phyloP scores from a whole-genome alignment of 1,140 invertebrate species.

The Platyura marginata region DNA sequence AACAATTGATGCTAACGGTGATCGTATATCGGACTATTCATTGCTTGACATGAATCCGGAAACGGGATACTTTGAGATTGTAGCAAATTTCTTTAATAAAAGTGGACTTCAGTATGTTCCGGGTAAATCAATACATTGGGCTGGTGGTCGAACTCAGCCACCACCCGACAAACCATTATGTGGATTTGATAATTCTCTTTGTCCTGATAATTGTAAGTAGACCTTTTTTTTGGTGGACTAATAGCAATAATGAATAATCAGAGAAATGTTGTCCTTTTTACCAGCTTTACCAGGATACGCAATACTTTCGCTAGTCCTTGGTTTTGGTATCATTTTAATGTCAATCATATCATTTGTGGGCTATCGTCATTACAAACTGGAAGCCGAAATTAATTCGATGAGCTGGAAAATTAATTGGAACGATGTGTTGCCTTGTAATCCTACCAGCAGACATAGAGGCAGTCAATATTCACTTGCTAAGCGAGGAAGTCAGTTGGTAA shows the following conservation, averaged over 20 bases:
- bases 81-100: conserved; percentile 21
- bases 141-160: conserved; percentile 48
- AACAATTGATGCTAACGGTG: conserved; percentile 77
- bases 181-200: conserved; percentile 82
- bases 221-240: neutral
- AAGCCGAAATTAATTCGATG: conserved; percentile 88
- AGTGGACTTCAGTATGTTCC: conserved; percentile 39
- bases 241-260: conserved; percentile 9
- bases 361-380: conserved; percentile 73
- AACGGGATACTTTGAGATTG: conserved; percentile 59
- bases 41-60: conserved; percentile 73
- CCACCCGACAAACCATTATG: conserved; percentile 75
- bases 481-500: conserved; percentile 44
- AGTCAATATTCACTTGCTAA: conserved; percentile 42
- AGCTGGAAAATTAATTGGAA: conserved; percentile 81
- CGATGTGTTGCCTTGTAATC: conserved; percentile 40
- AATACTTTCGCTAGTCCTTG: conserved; percentile 69
- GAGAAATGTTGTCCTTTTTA: conserved; percentile 6
- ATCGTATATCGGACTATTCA: conserved; percentile 78
- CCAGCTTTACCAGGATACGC: conserved; percentile 68
- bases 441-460: conserved; percentile 29
- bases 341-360: conserved; percentile 43
- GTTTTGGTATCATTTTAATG: conserved; percentile 56
- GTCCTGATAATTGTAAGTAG: conserved; percentile 49
- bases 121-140: conserved; percentile 67